phyloP scores from a whole-genome alignment of 2,797 vertebrate species.

The Chelon labrosus region DNA sequence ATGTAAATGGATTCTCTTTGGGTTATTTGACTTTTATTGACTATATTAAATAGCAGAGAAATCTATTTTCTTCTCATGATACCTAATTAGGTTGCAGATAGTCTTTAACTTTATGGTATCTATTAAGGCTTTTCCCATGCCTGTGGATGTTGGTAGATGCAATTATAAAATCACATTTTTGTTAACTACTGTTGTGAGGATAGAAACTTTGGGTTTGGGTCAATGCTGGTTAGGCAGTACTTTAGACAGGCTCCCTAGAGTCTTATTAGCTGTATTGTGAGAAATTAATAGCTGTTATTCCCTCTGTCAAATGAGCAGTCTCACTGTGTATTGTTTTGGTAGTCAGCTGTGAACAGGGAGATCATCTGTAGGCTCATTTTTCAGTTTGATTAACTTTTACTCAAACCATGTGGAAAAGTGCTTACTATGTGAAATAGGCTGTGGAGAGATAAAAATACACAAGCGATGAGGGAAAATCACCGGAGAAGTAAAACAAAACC shows the following conservation, averaged over 20 bases:
- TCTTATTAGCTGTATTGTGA: background rate
- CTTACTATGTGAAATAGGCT: background rate
- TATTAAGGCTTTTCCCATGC: no score
- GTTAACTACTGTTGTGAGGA: background rate
- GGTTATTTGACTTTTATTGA: slow-evolving; percentile 2
- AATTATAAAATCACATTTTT: background rate
- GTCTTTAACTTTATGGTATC: background rate
- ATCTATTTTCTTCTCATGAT: background rate
- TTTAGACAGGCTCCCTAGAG: background rate
- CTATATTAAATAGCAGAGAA: slow-evolving; percentile 5
- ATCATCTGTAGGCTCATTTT: background rate
- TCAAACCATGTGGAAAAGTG: slow-evolving; percentile 1
- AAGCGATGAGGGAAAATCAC: background rate
- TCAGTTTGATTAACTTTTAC: background rate
- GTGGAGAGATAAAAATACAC: background rate
- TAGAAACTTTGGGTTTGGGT: background rate
- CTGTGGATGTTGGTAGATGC: background rate
- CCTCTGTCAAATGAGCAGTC: background rate
- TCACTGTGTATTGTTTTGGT: slow-evolving; percentile 4
- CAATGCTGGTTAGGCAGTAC: background rate
- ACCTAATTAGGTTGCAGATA: background rate
- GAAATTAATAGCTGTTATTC: background rate
- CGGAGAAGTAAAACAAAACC: slow-evolving; percentile 8
- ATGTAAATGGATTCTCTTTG: slow-evolving; percentile 58
- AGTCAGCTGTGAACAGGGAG: background rate